A percentile compares a stretch with the other conserved stretches of the same genome.
Evolutionary conservation across 2,888 invertebrate genomes (phyloP).

Genomic region (Melieria picta): DNA sequence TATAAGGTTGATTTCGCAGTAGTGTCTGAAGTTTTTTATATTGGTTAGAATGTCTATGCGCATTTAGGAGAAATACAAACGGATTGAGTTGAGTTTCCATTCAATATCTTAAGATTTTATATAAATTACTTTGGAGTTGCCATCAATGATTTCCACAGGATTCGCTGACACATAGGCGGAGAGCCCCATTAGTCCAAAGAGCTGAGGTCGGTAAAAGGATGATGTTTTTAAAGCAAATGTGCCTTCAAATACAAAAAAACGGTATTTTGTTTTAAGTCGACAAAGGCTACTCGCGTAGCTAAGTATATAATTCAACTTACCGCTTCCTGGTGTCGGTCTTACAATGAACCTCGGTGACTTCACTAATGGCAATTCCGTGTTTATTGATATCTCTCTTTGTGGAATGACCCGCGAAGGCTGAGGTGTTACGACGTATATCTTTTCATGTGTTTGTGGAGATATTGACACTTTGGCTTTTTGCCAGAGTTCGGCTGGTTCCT

Average conservation of each 20-base stretch:
- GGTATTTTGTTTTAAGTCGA: not conserved
- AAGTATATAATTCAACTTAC: slow-evolving; percentile 45
- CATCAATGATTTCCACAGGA: slow-evolving; percentile 70
- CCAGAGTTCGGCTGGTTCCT: slow-evolving; percentile 68
- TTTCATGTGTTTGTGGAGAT: slow-evolving; percentile 81
- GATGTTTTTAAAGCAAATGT: not conserved
- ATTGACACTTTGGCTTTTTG: slow-evolving; percentile 76
- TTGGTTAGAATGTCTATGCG: slow-evolving; percentile 10
- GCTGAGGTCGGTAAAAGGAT: slow-evolving; percentile 58
- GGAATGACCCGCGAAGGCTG: slow-evolving; percentile 66
- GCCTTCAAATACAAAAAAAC: not conserved
- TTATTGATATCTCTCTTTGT: slow-evolving; percentile 40
- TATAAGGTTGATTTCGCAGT: slow-evolving; percentile 35
- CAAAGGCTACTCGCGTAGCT: not conserved
- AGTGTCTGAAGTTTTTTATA: slow-evolving; percentile 17
- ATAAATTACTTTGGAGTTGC: slow-evolving; percentile 73
- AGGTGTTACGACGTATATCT: slow-evolving; percentile 85
- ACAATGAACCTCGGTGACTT: slow-evolving; percentile 69
- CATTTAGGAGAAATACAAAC: slow-evolving; percentile 38
- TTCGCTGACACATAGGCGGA: slow-evolving; percentile 68
- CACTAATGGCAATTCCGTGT: slow-evolving; percentile 27
- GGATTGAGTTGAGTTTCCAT: slow-evolving; percentile 38
- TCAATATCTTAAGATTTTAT: slow-evolving; percentile 44
- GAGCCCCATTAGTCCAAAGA: slow-evolving; percentile 69
- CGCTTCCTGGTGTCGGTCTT: slow-evolving; percentile 69